phyloP scores from a whole-genome alignment of 53 echinoderm and acorn worm genomes.

The Holothuria scabra region DNA sequence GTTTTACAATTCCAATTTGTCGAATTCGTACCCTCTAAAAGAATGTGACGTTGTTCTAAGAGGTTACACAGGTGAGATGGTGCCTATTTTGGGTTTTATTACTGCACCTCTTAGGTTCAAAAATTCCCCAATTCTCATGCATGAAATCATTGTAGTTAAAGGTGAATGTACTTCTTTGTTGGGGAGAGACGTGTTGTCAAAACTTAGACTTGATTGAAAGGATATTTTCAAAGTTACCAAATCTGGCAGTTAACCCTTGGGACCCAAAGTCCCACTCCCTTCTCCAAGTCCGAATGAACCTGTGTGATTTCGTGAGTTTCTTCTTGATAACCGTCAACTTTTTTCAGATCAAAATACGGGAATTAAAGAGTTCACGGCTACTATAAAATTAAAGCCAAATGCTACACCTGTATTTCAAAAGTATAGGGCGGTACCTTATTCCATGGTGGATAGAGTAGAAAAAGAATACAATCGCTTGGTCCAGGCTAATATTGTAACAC shows the following conservation, averaged over 20 bases:
- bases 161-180: too few relatives aligned
- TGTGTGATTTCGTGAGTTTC: constrained; percentile 28
- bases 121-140: not conserved
- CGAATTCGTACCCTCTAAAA: not conserved
- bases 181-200: not conserved
- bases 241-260: not conserved
- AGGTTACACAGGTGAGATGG: constrained; percentile 48
- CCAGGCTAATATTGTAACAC: constrained; percentile 30
- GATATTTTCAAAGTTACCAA: too few relatives aligned
- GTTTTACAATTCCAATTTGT: not conserved
- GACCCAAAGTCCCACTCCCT: not conserved
- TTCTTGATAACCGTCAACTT: constrained; percentile 9
- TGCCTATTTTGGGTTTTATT: constrained; percentile 42
- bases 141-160: too few relatives aligned
- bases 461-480: constrained; percentile 36
- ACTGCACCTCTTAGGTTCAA: constrained; percentile 48
- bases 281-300: not conserved
- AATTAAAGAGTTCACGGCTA: constrained; percentile 50
- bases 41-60: not conserved
- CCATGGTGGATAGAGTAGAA: constrained; percentile 31
- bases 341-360: constrained; percentile 31
- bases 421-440: constrained; percentile 49
- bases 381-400: constrained; percentile 39
- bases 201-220: constrained; percentile 52
- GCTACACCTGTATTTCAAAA: constrained; percentile 49